Conservation (phyloP, 53 echinoderm and acorn worm species). For the Mesocentrotus franciscanus region DNA sequence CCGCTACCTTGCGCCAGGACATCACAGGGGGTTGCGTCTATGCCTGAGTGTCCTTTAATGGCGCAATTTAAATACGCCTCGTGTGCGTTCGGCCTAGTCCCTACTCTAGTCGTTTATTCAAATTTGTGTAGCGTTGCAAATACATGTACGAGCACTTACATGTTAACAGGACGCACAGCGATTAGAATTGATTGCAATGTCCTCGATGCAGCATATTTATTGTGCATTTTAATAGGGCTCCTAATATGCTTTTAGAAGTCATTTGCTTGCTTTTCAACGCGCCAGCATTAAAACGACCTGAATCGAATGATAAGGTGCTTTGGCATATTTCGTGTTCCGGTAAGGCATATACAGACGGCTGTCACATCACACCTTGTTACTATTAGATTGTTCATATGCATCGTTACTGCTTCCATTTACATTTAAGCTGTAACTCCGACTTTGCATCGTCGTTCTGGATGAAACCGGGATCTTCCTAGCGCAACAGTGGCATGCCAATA, state of each 20-base stretch:
- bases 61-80: too few relatives aligned
- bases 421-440: conserved; percentile 58
- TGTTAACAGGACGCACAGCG: too few relatives aligned
- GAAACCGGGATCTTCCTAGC: conserved; percentile 40
- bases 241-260: neutral
- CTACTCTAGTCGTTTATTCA: too few relatives aligned
- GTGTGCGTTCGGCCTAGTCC: too few relatives aligned
- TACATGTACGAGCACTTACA: too few relatives aligned
- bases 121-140: too few relatives aligned
- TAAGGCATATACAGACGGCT: neutral
- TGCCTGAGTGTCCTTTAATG: too few relatives aligned
- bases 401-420: conserved; percentile 64
- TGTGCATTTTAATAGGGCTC: neutral
- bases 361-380: conserved; percentile 35
- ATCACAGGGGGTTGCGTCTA: too few relatives aligned
- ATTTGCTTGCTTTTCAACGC: neutral
- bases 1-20: too few relatives aligned
- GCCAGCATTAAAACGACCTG: neutral
- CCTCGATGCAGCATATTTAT: neutral
- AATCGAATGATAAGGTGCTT: neutral
- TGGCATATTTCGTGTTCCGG: neutral
- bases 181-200: neutral
- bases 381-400: conserved; percentile 56
- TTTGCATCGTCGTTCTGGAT: conserved; percentile 49
- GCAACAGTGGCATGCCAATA: conserved; percentile 58